A percentile compares a stretch with the other conserved stretches of the same genome.
phyloP scores from a whole-genome alignment of 2,888 invertebrate species.

The Noctua janthina region DNA sequence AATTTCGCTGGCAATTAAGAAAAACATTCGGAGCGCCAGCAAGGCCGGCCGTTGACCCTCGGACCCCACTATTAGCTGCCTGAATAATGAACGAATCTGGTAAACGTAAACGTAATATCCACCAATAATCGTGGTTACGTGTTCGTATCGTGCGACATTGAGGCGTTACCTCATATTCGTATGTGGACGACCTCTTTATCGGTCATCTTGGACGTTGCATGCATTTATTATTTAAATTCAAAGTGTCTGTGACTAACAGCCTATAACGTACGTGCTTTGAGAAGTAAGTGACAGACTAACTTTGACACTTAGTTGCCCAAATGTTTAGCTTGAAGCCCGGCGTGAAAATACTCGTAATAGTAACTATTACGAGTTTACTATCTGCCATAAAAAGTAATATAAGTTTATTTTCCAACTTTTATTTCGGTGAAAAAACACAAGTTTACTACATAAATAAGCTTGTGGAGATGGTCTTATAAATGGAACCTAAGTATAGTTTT shows the following conservation, averaged over 20 bases:
- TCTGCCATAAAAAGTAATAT: slow-evolving; percentile 29
- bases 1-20: slow-evolving; percentile 82
- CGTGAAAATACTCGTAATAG: slow-evolving; percentile 40
- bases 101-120: slow-evolving; percentile 48
- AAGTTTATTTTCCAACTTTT: slow-evolving; percentile 42
- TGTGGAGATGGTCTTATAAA: not conserved
- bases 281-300: slow-evolving; percentile 62
- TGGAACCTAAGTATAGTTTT: not conserved
- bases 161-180: slow-evolving; percentile 84
- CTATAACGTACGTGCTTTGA: slow-evolving; percentile 74
- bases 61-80: slow-evolving; percentile 74
- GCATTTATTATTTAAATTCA: slow-evolving; percentile 85
- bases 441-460: not conserved
- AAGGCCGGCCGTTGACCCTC: slow-evolving; percentile 83
- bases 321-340: slow-evolving; percentile 34
- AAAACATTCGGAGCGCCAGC: slow-evolving; percentile 78
- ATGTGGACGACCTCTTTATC: slow-evolving; percentile 84
- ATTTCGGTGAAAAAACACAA: slow-evolving; percentile 10
- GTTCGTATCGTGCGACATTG: slow-evolving; percentile 62
- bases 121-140: slow-evolving; percentile 55
- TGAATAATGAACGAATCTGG: slow-evolving; percentile 66
- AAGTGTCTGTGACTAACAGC: slow-evolving; percentile 80
- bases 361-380: slow-evolving; percentile 26
- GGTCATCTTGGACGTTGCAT: slow-evolving; percentile 86
- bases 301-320: slow-evolving; percentile 67